Conservation (phyloP, 2,888 invertebrate species). For the Chrysotoxum bicinctum region DNA sequence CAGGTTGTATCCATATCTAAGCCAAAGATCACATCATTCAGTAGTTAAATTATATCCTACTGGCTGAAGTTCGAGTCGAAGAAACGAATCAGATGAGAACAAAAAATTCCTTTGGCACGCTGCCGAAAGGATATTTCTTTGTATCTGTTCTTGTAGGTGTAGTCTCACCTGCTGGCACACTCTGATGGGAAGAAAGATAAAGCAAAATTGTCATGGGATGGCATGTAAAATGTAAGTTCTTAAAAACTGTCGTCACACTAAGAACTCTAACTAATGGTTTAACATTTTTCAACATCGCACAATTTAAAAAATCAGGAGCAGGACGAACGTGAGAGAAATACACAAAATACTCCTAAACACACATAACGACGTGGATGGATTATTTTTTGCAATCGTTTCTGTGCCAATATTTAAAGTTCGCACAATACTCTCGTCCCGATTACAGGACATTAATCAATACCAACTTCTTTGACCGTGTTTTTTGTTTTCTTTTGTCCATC, state of each 20-base stretch:
- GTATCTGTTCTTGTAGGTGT: neutral
- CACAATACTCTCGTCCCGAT: slow-evolving; percentile 53
- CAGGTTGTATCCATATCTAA: slow-evolving; percentile 37
- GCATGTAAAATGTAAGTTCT: neutral
- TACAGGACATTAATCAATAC: slow-evolving; percentile 62
- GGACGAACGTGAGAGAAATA: slow-evolving; percentile 15
- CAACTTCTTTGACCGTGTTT: slow-evolving; percentile 28
- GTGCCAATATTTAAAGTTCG: slow-evolving; percentile 69
- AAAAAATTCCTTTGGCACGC: slow-evolving; percentile 36
- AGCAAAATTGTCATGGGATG: neutral
- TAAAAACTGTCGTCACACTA: slow-evolving; percentile 30
- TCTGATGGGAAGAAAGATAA: slow-evolving; percentile 32
- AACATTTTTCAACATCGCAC: slow-evolving; percentile 29
- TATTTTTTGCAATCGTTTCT: slow-evolving; percentile 6
- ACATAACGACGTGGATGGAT: slow-evolving; percentile 29
- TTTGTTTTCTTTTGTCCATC: neutral
- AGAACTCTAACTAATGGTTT: neutral
- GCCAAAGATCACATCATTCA: slow-evolving; percentile 27
- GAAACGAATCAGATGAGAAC: slow-evolving; percentile 17
- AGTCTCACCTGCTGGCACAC: slow-evolving; percentile 48
- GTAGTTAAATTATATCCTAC: slow-evolving; percentile 16
- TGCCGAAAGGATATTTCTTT: slow-evolving; percentile 41
- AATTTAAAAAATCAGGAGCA: slow-evolving; percentile 9
- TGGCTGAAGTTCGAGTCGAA: slow-evolving; percentile 3
- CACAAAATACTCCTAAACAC: slow-evolving; percentile 36